Conservation (phyloP, 2,888 invertebrate genomes). For the Nesidiocoris tenuis region DNA sequence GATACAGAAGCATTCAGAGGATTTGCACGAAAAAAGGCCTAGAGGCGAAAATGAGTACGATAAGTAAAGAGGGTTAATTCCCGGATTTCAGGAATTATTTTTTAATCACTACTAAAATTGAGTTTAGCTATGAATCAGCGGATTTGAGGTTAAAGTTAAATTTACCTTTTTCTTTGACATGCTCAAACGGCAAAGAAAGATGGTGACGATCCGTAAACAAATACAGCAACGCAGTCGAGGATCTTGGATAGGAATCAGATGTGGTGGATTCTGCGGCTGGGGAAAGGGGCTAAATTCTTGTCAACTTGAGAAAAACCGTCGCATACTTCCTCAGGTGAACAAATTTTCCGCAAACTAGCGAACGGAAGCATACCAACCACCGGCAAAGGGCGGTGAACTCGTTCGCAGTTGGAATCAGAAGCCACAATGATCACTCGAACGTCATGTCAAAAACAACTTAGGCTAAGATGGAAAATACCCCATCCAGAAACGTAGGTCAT, state of each 20-base stretch:
- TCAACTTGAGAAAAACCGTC: background rate
- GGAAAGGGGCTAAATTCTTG: background rate
- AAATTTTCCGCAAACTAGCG: background rate
- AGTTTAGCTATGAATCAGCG: no score
- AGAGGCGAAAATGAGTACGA: no score
- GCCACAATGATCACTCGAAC: background rate
- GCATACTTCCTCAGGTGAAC: no score
- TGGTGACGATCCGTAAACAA: conserved; percentile 40
- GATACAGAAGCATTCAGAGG: no score
- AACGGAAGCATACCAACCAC: background rate
- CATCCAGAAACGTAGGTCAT: no score
- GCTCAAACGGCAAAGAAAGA: conserved; percentile 22
- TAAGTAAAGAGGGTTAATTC: no score
- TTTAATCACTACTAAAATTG: no score
- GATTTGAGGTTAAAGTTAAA: no score
- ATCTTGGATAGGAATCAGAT: background rate
- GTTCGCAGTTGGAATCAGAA: background rate
- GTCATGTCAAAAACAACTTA: no score
- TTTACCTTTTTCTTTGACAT: conserved; percentile 39
- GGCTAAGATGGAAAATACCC: no score
- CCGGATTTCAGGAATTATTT: no score
- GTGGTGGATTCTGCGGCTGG: background rate
- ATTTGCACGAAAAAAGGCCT: no score
- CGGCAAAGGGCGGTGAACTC: background rate
- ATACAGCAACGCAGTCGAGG: background rate